Evolutionary conservation across 2,797 vertebrate species (phyloP), one percentile per base, ranked within the genome.

Genomic region (Sibirionetta formosa): DNA sequence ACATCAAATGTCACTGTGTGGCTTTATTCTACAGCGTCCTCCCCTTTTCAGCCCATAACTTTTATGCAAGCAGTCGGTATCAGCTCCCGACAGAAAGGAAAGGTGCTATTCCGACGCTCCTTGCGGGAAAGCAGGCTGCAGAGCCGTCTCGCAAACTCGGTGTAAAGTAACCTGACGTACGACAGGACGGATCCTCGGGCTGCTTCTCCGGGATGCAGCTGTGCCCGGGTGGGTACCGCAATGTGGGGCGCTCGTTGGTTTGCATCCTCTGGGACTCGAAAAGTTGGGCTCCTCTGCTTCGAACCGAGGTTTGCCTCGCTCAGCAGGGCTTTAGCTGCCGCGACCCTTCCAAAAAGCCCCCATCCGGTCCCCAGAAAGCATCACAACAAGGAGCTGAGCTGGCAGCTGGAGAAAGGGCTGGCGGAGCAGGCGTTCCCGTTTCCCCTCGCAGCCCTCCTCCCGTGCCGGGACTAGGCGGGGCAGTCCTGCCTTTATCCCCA

Each of bases 401-500:
- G 78, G 79, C 18, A n/a, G 38, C 68, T 2, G 42, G 14, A 20
- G 54, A 13, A n/a, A 7, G 64, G n/a, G 33, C 75, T 29, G 35
- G 2, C 35, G 16, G n/a, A 64, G 68, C 91, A 8, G 76, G 53
- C 87, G 38, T 10, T 7, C 27, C 44, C 90, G 2, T 48, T 22
- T 36, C 38, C 53, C 65, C 23, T 50, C 40, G 35, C 82, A 9
- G 91, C 75, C 42, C 75, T 51, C 73, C 63, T 42, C 66, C 69
- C 72, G 48, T 42, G 27, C 93, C 79, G 61, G 46, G 61, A 50
- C 19, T 1, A 57, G 82, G 79, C 65, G 33, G 53, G 82, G 69
- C 70, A 92, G 66, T 68, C 61, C 79, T 68, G 72, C 91, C 91
- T 96, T 91, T 97, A 90, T 91, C 89, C 91, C 79, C 94, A 91